Base-by-base conservation (phyloP, 1,140 invertebrate species). In the Bombus turneri region DNA sequence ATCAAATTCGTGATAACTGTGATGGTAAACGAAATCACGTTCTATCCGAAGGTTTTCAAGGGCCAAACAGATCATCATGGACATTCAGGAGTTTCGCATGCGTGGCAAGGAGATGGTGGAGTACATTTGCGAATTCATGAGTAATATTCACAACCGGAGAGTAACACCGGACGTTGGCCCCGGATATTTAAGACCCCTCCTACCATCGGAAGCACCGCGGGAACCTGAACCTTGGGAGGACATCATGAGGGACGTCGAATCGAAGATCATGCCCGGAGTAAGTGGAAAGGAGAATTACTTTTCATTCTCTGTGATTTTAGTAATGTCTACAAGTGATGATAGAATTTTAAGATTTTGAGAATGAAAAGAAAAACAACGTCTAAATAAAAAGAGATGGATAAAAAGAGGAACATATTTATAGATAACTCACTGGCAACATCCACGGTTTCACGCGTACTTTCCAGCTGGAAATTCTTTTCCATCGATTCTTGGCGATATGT, bases 341-440 rank as follows among this genome's bases (percentile, higher is more conserved):
- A 53, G 47, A 53, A 53, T 53, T 53, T 28, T 8, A 59, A 59
- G 6, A 59, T n/a, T 3, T 57, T 25, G 1, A 76, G 10, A 41
- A 22, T 3, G 3, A 43, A 6, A 2, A 31, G 5, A 25, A 28
- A 71, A 15, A 4, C 15, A 47, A 18, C 22, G 15, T 25, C 22
- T 53, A 34, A 15, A 15, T 5, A 39, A 39, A 39, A 37, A 37
- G 37, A 37, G 37, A 37, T 9, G 18, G 28, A 74, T 39, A 47
- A 74, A 53, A 9, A 31, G 25, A 15, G 10, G 78, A 73, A 39
- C 57, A 43, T 76, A 18, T 86, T 94, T 94, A 5, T 92, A 98
- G 97, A 96, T 98, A 79, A 99, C 99, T 1, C 99, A 99, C 94
- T 99, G 99, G 99, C 99, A 99, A 94, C 99, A 99, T 96, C 99